Percentiles rank a stretch among this genome's conserved stretches.
phyloP scores from a whole-genome alignment of 1,140 invertebrate genomes.

The Drosophila sp. region DNA sequence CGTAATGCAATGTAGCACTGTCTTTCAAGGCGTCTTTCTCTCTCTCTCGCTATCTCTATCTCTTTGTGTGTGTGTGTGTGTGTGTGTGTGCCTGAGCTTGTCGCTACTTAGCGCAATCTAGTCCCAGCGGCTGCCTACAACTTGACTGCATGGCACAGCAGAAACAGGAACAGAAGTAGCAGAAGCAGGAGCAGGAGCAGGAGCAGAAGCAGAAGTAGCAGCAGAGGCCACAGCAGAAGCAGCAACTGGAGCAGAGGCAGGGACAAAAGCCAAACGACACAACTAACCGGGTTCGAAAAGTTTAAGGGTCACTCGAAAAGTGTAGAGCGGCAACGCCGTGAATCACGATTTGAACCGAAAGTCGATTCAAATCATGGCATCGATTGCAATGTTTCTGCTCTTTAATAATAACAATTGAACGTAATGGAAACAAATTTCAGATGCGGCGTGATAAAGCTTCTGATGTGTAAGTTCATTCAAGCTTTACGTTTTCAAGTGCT shows the following conservation, averaged over 20 bases:
- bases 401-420: no score
- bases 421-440: no score
- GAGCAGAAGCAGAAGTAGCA: no score
- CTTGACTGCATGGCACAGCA: conserved; percentile 3
- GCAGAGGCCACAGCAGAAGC: background rate
- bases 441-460: no score
- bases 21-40: background rate
- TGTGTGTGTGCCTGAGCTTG: conserved; percentile 37
- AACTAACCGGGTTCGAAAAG: conserved; percentile 9
- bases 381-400: no score
- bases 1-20: conserved; percentile 30
- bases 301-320: conserved; percentile 9
- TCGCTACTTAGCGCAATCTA: conserved; percentile 63
- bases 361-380: no score
- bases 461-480: no score
- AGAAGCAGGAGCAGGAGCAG: background rate
- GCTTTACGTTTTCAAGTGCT: no score
- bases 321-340: background rate
- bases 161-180: background rate
- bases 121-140: conserved; percentile 34
- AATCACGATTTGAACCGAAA: background rate
- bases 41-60: background rate
- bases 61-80: background rate
- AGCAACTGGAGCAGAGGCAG: background rate
- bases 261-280: background rate